phyloP scores from a whole-genome alignment of 2,113 vertebrate genomes.

The Marcusenius ussheri region DNA sequence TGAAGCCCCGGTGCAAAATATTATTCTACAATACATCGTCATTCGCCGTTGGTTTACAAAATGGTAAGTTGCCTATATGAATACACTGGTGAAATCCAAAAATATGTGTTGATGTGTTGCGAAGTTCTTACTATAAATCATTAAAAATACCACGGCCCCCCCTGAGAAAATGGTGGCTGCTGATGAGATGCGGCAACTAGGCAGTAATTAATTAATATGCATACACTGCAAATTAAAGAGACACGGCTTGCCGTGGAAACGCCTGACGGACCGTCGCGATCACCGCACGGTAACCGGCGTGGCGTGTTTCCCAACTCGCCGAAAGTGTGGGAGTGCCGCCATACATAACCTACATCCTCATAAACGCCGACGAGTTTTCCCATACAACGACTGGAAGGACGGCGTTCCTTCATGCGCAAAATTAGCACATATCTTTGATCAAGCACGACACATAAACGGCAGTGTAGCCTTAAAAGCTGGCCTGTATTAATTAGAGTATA shows the following conservation, averaged over 20 bases:
- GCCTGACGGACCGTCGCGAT: background rate
- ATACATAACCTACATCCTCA: background rate
- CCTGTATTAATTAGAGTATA: conserved; percentile 45
- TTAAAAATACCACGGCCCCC: conserved; percentile 30
- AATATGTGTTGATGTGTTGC: background rate
- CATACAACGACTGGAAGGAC: background rate
- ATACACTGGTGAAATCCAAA: background rate
- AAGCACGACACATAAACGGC: conserved; percentile 28
- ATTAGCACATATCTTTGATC: conserved; percentile 31
- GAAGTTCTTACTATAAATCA: background rate
- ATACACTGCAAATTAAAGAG: conserved; percentile 19
- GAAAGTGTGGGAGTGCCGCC: background rate
- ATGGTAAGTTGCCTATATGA: background rate
- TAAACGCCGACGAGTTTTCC: background rate
- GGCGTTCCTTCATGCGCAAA: conserved; percentile 33
- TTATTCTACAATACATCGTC: background rate
- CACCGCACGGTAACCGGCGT: background rate
- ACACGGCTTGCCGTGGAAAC: conserved; percentile 11
- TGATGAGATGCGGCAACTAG: conserved; percentile 39
- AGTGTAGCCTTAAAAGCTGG: conserved; percentile 38
- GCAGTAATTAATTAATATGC: conserved; percentile 49
- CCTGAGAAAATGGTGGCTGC: conserved; percentile 27
- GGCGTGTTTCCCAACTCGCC: background rate
- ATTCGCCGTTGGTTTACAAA: background rate
- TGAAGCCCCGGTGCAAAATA: background rate